Evolutionary conservation across 2,113 vertebrate species (phyloP).

Genomic region (Pardalotus punctatus): DNA sequence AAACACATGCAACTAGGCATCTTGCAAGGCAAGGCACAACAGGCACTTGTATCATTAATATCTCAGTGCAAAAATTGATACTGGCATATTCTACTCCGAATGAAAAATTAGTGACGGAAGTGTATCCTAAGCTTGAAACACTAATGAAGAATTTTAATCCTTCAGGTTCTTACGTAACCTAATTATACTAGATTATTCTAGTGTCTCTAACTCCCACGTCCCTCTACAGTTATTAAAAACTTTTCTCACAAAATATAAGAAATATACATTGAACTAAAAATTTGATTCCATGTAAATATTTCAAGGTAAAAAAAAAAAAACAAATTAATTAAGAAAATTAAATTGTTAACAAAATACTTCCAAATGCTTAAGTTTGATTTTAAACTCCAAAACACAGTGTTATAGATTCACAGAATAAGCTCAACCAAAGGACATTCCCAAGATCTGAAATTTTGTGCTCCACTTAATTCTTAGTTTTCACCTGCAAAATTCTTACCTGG

Average conservation of each 20-base stretch:
- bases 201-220: background rate
- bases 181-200: background rate
- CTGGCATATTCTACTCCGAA: background rate
- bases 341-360: background rate
- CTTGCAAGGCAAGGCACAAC: background rate
- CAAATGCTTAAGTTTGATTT: background rate
- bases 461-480: background rate
- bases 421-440: background rate
- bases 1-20: background rate
- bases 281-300: background rate
- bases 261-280: background rate
- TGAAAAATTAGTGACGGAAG: background rate
- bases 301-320: background rate
- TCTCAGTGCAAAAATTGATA: background rate
- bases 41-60: background rate
- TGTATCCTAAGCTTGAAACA: background rate
- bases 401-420: background rate
- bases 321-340: fast-evolving
- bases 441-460: background rate
- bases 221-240: fast-evolving
- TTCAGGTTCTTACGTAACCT: background rate
- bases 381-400: background rate
- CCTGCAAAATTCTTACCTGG: background rate
- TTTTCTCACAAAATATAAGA: background rate
- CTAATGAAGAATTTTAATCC: background rate